Evolutionary conservation across 2,888 invertebrate species (phyloP).

Genomic region (Sphecodes monilicornis): DNA sequence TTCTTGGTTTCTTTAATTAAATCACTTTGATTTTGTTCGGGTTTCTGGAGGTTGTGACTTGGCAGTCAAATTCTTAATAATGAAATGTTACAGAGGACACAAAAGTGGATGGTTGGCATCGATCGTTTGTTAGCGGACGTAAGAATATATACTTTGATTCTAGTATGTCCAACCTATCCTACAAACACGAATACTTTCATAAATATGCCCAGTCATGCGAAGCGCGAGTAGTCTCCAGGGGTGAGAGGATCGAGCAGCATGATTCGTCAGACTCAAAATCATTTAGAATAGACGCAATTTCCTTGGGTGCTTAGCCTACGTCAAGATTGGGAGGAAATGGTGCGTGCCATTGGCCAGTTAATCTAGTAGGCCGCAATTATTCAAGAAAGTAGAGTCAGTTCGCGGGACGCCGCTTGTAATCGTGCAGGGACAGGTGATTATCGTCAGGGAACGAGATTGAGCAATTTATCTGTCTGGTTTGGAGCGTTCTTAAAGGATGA

Average conservation of each 20-base stretch:
- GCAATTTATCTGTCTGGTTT: constrained; percentile 27
- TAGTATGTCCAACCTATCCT: too few relatives aligned
- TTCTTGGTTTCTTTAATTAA: too few relatives aligned
- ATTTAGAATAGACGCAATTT: background rate
- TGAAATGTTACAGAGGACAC: too few relatives aligned
- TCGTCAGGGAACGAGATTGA: constrained; percentile 20
- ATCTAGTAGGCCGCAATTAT: background rate
- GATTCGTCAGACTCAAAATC: background rate
- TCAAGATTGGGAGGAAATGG: background rate
- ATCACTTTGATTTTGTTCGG: too few relatives aligned
- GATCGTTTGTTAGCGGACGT: too few relatives aligned
- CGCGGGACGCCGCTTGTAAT: background rate
- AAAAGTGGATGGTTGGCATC: too few relatives aligned
- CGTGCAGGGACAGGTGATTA: constrained; percentile 6
- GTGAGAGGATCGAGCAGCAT: background rate
- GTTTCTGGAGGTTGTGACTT: too few relatives aligned
- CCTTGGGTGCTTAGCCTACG: background rate
- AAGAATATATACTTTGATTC: too few relatives aligned
- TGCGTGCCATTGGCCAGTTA: constrained; percentile 7
- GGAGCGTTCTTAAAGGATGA: background rate
- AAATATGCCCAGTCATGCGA: background rate
- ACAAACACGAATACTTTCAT: background rate
- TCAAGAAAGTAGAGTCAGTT: background rate
- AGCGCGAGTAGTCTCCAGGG: background rate
- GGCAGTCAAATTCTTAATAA: too few relatives aligned